phyloP scores from a whole-genome alignment of 2,888 invertebrate species.

The Eurytoma adleriae region DNA sequence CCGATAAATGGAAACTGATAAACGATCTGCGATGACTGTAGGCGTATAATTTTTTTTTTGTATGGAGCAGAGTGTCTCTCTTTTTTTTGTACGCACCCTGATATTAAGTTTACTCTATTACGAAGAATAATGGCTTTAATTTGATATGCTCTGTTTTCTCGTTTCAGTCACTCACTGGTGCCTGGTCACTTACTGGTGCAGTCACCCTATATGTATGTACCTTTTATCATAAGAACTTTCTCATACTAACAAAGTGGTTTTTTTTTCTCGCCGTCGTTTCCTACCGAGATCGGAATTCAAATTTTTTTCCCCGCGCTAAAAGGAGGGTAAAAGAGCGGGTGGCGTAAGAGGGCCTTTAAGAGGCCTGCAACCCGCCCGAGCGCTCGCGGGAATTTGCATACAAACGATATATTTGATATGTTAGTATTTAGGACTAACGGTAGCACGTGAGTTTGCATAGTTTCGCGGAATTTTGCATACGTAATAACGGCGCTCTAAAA shows the following conservation, averaged over 20 bases:
- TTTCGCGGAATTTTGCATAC: constrained; percentile 48
- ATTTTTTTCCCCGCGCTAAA: neutral
- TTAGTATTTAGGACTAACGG: constrained; percentile 36
- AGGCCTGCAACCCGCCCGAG: neutral
- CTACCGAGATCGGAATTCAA: too few relatives aligned
- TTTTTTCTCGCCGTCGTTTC: neutral
- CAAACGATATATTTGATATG: constrained; percentile 38
- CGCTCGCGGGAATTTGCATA: constrained; percentile 43
- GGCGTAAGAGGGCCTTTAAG: constrained; percentile 4
- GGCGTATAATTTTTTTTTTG: too few relatives aligned
- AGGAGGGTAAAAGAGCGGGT: neutral
- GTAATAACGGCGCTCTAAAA: constrained; percentile 28
- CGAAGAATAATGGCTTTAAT: too few relatives aligned
- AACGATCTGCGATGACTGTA: too few relatives aligned
- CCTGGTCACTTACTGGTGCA: constrained; percentile 56
- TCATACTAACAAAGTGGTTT: neutral
- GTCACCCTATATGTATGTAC: constrained; percentile 57
- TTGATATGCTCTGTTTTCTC: constrained; percentile 42
- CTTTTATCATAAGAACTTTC: constrained; percentile 8
- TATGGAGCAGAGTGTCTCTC: too few relatives aligned
- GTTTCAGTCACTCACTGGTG: constrained; percentile 57
- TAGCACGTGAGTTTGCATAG: constrained; percentile 51
- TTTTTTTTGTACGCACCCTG: too few relatives aligned
- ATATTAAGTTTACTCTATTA: too few relatives aligned
- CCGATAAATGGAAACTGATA: too few relatives aligned